Conservation (phyloP, 2,113 vertebrate genomes). For the Takifugu flavidus region DNA sequence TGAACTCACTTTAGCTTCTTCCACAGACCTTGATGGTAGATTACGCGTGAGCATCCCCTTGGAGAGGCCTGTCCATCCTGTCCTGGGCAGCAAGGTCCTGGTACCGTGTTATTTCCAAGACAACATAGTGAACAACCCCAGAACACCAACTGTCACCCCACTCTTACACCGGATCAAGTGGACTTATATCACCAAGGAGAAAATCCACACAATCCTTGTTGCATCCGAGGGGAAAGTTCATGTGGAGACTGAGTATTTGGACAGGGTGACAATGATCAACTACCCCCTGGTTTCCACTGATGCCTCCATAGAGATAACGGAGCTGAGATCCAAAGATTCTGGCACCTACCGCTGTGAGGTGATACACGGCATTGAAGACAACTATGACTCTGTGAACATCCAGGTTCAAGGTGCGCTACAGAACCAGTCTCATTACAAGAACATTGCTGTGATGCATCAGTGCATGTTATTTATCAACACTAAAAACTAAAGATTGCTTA, state of each 20-base stretch:
- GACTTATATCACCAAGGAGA: slow-evolving; percentile 83
- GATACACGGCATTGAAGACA: slow-evolving; percentile 87
- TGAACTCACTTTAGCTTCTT: background rate
- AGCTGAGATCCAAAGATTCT: slow-evolving; percentile 84
- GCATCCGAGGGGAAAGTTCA: slow-evolving; percentile 81
- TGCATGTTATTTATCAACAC: background rate
- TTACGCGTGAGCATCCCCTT: slow-evolving; percentile 91
- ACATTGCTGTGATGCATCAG: background rate
- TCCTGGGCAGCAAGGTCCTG: slow-evolving; percentile 83
- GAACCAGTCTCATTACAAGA: background rate
- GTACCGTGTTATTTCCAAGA: slow-evolving; percentile 95
- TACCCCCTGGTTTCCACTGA: slow-evolving; percentile 88
- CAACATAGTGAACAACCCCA: slow-evolving; percentile 80
- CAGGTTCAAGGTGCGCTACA: slow-evolving; percentile 83
- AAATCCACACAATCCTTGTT: slow-evolving; percentile 81
- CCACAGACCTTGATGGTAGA: slow-evolving; percentile 60
- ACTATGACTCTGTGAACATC: slow-evolving; percentile 82
- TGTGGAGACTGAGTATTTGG: slow-evolving; percentile 81
- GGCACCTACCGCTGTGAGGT: slow-evolving; percentile 93
- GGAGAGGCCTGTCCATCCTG: slow-evolving; percentile 77
- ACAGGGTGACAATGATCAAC: slow-evolving; percentile 85
- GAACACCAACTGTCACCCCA: slow-evolving; percentile 70
- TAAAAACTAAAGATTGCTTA: too few relatives aligned
- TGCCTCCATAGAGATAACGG: slow-evolving; percentile 84
- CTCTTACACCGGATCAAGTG: slow-evolving; percentile 91